Conservation (phyloP, 2,113 vertebrate genomes). For the Malurus melanocephalus region DNA sequence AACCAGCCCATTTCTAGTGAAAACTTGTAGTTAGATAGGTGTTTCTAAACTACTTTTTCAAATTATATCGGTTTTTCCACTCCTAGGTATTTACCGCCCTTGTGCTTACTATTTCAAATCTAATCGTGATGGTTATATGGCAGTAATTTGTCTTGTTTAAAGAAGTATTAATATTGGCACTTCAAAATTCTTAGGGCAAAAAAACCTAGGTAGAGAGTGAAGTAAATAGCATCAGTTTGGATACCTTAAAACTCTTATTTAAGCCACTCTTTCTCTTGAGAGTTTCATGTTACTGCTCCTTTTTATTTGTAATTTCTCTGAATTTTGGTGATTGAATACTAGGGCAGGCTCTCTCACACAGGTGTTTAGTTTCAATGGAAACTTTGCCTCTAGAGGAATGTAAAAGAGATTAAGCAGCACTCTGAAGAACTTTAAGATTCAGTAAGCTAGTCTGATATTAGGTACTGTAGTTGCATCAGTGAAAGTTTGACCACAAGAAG, state of each 20-base stretch:
- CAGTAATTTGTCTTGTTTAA: background rate
- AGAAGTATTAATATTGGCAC: background rate
- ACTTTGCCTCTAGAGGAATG: background rate
- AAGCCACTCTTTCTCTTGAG: too few species aligned
- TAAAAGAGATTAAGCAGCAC: background rate
- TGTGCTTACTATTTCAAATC: background rate
- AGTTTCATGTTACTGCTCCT: accelerated
- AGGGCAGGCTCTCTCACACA: accelerated
- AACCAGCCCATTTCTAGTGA: background rate
- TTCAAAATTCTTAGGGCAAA: background rate
- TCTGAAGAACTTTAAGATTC: background rate
- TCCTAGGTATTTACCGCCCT: accelerated
- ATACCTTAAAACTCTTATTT: background rate
- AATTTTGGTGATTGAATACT: background rate
- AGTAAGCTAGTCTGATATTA: background rate
- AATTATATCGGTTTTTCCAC: too few species aligned
- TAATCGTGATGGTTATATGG: accelerated
- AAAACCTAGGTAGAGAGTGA: background rate
- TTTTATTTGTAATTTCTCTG: background rate
- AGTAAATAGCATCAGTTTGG: background rate
- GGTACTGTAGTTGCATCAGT: background rate
- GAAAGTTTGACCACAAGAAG: background rate
- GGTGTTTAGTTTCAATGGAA: background rate
- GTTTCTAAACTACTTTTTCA: background rate
- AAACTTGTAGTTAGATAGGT: background rate